A percentile compares a stretch with the other conserved stretches of the same genome.
Conservation (phyloP, 2,888 invertebrate genomes). For the Macrosoma leucophasiata region DNA sequence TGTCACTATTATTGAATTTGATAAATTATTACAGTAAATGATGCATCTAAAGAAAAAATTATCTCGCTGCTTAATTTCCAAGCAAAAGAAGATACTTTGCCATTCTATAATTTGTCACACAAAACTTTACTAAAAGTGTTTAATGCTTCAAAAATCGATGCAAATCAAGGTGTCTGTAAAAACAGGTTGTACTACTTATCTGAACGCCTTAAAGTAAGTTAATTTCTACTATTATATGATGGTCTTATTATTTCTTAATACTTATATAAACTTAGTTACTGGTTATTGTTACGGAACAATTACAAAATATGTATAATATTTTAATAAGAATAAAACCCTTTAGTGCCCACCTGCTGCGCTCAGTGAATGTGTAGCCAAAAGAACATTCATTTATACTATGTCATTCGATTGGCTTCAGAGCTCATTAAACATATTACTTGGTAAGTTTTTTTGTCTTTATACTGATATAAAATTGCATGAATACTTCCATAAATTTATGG, state of each 20-base stretch:
- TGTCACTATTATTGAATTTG: too few relatives aligned
- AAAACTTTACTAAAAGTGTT: conserved; percentile 46
- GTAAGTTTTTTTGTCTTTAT: too few relatives aligned
- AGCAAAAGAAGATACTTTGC: conserved; percentile 66
- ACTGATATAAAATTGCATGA: too few relatives aligned
- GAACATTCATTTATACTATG: conserved; percentile 73
- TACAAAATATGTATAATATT: too few relatives aligned
- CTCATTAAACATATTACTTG: conserved; percentile 67
- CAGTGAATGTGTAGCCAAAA: conserved; percentile 61
- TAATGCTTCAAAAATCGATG: conserved; percentile 54
- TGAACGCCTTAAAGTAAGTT: conserved; percentile 53
- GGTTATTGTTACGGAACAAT: too few relatives aligned
- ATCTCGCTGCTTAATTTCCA: conserved; percentile 56
- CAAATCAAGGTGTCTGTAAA: conserved; percentile 44
- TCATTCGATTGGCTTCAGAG: conserved; percentile 71
- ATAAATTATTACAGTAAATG: conserved; percentile 36
- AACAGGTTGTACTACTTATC: conserved; percentile 78
- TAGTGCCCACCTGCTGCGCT: conserved; percentile 59
- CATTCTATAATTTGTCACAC: conserved; percentile 64
- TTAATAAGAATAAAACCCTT: too few relatives aligned
- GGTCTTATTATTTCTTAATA: conserved; percentile 20
- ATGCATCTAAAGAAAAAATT: conserved; percentile 46
- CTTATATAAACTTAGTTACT: too few relatives aligned
- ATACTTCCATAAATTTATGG: too few relatives aligned
- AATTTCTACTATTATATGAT: conserved; percentile 10